phyloP scores from a whole-genome alignment of 1,140 invertebrate species.

The Geopemphigus sp. region DNA sequence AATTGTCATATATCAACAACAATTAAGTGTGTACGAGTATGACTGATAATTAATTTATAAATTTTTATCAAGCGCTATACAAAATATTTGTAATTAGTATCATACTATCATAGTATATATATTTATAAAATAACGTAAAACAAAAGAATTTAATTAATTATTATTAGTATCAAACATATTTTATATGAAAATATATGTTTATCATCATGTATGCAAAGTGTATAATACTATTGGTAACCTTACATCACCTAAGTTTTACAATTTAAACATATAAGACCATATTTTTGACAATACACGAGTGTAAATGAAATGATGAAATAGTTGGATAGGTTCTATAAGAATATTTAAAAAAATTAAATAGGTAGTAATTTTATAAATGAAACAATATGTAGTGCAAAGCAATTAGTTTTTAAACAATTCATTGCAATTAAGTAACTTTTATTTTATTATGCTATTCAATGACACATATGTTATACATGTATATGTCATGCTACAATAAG shows the following conservation, averaged over 20 bases:
- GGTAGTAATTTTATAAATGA: conserved; percentile 4
- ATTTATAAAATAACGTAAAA: too few relatives aligned
- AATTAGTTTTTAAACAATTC: conserved; percentile 14
- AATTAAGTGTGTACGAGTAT: too few relatives aligned
- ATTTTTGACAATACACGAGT: neutral
- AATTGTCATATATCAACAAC: too few relatives aligned
- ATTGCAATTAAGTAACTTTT: conserved; percentile 28
- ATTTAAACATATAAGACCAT: neutral
- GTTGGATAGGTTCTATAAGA: neutral
- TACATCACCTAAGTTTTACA: neutral
- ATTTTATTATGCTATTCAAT: conserved; percentile 7
- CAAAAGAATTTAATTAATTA: too few relatives aligned
- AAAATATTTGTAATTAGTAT: too few relatives aligned
- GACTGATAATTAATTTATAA: too few relatives aligned
- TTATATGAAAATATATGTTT: too few relatives aligned
- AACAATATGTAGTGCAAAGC: neutral
- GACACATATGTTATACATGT: conserved; percentile 28
- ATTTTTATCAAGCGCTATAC: too few relatives aligned
- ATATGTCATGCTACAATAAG: neutral
- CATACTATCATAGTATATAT: too few relatives aligned
- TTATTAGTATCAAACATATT: too few relatives aligned
- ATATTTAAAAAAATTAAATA: neutral
- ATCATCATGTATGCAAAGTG: neutral
- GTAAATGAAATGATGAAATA: neutral
- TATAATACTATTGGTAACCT: conserved; percentile 2